Conservation (phyloP, 1,140 invertebrate genomes). For the Akabosia matsudoensis region DNA sequence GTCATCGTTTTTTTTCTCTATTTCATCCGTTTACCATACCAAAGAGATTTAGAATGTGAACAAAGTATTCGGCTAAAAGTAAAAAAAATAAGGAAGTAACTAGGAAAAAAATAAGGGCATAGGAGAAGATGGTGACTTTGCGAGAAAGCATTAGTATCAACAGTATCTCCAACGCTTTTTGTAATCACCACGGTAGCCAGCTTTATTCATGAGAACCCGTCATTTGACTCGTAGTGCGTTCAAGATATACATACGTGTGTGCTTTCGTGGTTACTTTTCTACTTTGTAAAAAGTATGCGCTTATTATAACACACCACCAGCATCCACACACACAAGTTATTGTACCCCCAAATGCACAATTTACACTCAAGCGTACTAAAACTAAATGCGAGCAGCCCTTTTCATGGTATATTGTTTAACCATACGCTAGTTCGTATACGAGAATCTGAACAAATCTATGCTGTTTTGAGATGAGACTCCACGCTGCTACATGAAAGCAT, state of each 20-base stretch:
- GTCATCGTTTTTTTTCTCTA: not conserved
- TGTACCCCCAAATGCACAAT: too few relatives aligned
- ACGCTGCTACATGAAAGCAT: constrained; percentile 7
- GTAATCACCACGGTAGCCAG: too few relatives aligned
- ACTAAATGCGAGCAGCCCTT: too few relatives aligned
- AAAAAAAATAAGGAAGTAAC: not conserved
- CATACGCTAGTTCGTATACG: not conserved
- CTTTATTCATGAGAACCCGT: too few relatives aligned
- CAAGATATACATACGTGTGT: too few relatives aligned
- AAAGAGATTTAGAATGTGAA: not conserved
- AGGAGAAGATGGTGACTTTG: not conserved
- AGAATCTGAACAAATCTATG: not conserved
- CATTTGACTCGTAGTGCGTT: too few relatives aligned
- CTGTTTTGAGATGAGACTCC: not conserved
- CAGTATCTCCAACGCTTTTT: not conserved
- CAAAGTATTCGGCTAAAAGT: not conserved
- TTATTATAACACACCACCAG: too few relatives aligned
- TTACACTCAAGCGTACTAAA: too few relatives aligned
- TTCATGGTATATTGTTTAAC: too few relatives aligned
- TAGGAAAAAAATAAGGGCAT: not conserved
- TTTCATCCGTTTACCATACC: not conserved
- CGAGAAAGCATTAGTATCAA: not conserved
- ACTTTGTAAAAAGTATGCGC: too few relatives aligned
- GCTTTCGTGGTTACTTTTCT: too few relatives aligned
- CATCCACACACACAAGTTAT: too few relatives aligned